Percentiles rank a stretch among this genome's conserved stretches.
Conservation (phyloP, 2,113 vertebrate genomes). For the Phocoena sinus region DNA sequence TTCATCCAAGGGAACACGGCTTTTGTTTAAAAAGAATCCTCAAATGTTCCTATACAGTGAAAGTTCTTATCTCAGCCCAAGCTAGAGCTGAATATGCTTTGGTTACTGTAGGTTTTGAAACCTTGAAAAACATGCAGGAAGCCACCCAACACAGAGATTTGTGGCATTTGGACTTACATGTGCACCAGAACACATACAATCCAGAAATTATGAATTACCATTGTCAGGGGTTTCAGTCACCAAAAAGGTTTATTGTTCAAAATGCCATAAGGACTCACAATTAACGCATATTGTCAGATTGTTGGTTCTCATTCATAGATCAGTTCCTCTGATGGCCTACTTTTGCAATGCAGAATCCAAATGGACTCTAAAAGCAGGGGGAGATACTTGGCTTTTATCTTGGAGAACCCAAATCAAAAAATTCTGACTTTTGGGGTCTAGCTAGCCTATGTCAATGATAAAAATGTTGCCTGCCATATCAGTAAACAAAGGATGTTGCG, state of each 20-base stretch:
- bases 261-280: not conserved
- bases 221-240: not conserved
- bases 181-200: not conserved
- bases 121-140: not conserved
- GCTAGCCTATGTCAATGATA: not conserved
- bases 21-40: conserved; percentile 25
- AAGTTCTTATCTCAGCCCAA: conserved; percentile 17
- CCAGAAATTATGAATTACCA: not conserved
- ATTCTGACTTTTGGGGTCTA: not conserved
- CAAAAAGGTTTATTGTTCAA: not conserved
- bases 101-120: not conserved
- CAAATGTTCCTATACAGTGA: not conserved
- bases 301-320: not conserved
- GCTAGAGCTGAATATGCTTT: not conserved
- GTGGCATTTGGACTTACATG: not conserved
- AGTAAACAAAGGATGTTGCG: not conserved
- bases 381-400: not conserved
- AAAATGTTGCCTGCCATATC: not conserved
- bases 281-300: not conserved
- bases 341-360: not conserved
- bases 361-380: not conserved
- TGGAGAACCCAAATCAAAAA: not conserved
- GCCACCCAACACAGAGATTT: not conserved
- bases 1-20: conserved; percentile 71
- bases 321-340: not conserved